Base-by-base conservation (phyloP, 2,797 vertebrate species). In the Betta splendens region DNA sequence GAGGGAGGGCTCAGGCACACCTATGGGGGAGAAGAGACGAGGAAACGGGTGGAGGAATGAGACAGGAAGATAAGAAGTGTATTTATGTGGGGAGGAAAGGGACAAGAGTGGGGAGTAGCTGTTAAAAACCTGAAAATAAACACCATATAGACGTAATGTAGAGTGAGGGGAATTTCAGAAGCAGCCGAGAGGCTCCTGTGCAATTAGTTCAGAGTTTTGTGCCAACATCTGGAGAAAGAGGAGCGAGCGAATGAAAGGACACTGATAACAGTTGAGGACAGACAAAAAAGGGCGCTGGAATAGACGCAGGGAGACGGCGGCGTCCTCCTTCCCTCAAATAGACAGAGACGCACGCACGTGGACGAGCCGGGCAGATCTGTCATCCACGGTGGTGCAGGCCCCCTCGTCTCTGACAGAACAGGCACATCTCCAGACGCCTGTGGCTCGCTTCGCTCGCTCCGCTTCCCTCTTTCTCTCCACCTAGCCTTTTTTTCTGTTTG, bases 321-420 rank as follows among this genome's bases (percentile, higher is more conserved):
- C 58, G 40, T 55, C 53, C 47, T 70, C 47, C 54, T 17, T 62
- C 40, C 54, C 62, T 73, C 53, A 63, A 26, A 59, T 33, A 71
- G 56, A 69, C 56, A 66, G 36, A 72, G 33, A 66, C 46, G 37
- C 77, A 73, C 54, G 70, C 59, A 68, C 28, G 48, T 78, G 79
- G 85, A 81, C 72, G 72, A 86, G 62, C 42, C 21, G 78, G 77
- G 65, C 81, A 75, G 87, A 85, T 83, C 79, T 86, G 84, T 89
- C 89, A 89, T 90, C 78, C 79, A 58, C 18, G 9, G 80, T 73
- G 21, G 71, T 58, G 43, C 78, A 75, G 77, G 82, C 79, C 73
- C 79, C 73, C 84, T 85, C 70, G 79, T 77, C 81, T 65, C 78
- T 85, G 85, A 87, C 84, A 86, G 77, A 86, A 72, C 76, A 74